Evolutionary conservation across 2,797 vertebrate genomes (phyloP).

Genomic region (Siniperca undulata): DNA sequence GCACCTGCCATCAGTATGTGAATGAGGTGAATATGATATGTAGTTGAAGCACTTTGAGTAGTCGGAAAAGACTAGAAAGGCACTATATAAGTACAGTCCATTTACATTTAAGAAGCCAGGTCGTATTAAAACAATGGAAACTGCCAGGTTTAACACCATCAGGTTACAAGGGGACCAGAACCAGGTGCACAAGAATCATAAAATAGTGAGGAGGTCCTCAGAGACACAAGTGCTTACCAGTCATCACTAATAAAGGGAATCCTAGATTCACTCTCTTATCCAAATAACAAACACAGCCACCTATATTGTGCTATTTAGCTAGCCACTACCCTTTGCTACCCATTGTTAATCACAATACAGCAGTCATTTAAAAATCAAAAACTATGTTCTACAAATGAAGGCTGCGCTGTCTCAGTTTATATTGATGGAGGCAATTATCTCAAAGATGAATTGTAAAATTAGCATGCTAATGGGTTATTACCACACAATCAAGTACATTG

Average conservation of each 20-base stretch:
- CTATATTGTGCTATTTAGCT: neutral
- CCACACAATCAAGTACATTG: slow-evolving; percentile 56
- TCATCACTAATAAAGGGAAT: neutral
- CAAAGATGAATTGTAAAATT: slow-evolving; percentile 72
- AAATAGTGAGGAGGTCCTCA: neutral
- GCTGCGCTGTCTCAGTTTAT: slow-evolving; percentile 37
- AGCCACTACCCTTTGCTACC: neutral
- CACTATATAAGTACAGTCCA: too few relatives aligned
- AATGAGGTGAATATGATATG: too few relatives aligned
- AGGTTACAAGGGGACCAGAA: neutral
- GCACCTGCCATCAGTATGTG: too few relatives aligned
- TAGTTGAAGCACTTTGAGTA: too few relatives aligned
- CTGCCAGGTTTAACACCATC: neutral
- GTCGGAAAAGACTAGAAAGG: too few relatives aligned
- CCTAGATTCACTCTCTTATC: neutral
- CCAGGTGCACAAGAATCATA: neutral
- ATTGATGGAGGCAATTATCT: slow-evolving; percentile 75
- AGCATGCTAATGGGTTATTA: slow-evolving; percentile 77
- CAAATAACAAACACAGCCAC: neutral
- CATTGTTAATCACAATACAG: slow-evolving; percentile 39
- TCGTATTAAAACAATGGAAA: neutral
- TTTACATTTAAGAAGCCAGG: neutral
- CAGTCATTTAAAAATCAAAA: neutral
- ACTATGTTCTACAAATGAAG: slow-evolving; percentile 46
- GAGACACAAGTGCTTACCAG: neutral